A percentile compares a stretch with the other conserved stretches of the same genome.
phyloP scores from a whole-genome alignment of 1,140 invertebrate species.

The Drosophila yakuba region DNA sequence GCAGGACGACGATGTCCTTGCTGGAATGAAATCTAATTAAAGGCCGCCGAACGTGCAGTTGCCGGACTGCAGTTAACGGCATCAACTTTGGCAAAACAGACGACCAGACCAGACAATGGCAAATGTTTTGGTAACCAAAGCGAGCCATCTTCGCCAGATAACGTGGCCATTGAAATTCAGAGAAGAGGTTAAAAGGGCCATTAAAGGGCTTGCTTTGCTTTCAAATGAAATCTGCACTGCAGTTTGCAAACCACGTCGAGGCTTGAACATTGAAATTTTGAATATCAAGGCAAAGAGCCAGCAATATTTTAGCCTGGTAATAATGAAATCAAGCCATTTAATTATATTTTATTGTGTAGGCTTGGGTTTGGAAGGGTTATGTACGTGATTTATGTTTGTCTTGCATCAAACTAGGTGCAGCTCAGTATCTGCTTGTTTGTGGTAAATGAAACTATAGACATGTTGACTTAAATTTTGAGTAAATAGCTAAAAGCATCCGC shows the following conservation, averaged over 20 bases:
- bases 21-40: slow-evolving; percentile 79
- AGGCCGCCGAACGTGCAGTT: slow-evolving; percentile 62
- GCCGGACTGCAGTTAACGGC: slow-evolving; percentile 49
- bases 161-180: slow-evolving; percentile 22
- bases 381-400: no score
- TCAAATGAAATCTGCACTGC: neutral
- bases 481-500: neutral
- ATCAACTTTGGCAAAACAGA: slow-evolving; percentile 16
- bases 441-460: no score
- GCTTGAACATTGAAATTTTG: neutral
- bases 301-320: no score
- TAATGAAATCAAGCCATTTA: no score
- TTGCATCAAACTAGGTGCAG: no score
- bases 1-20: slow-evolving; percentile 25
- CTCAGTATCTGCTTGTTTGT: no score
- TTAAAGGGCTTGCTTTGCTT: slow-evolving; percentile 13
- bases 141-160: slow-evolving; percentile 10
- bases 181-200: slow-evolving; percentile 6
- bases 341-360: no score
- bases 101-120: slow-evolving; percentile 29
- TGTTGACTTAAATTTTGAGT: neutral
- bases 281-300: neutral
- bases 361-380: no score
- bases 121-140: slow-evolving; percentile 48
- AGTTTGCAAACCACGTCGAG: neutral